Evolutionary conservation across 2,113 vertebrate species (phyloP).

Genomic region (Picathartes gymnocephalus): DNA sequence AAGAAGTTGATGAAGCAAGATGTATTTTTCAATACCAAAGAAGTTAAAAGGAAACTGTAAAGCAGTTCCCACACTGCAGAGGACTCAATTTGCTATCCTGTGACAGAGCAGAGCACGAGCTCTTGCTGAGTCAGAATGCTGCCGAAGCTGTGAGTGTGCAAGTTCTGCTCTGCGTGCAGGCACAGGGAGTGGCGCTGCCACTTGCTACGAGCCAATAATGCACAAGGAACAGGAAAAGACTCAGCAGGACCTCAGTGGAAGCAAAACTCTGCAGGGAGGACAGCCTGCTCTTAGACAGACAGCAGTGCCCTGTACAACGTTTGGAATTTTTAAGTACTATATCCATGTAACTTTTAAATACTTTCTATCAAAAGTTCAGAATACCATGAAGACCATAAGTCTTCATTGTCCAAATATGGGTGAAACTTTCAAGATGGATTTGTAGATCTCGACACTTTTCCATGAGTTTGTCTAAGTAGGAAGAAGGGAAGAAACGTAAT

Average conservation of each 20-base stretch:
- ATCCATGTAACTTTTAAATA: background rate
- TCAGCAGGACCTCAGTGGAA: background rate
- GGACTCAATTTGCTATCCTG: background rate
- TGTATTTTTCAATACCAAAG: background rate
- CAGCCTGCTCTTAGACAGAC: background rate
- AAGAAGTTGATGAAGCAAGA: background rate
- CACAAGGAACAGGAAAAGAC: background rate
- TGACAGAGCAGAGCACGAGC: background rate
- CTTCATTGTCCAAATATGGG: background rate
- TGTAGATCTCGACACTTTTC: background rate
- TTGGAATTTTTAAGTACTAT: background rate
- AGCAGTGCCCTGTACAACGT: background rate
- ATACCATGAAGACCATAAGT: background rate
- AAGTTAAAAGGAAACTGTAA: background rate
- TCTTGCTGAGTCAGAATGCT: constrained; percentile 30
- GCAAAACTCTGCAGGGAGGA: background rate
- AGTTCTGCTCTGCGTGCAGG: background rate
- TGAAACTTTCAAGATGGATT: background rate
- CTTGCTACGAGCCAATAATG: background rate
- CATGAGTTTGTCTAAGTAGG: background rate
- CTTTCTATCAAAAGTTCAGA: background rate
- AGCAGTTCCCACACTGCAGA: background rate
- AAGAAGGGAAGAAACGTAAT: background rate
- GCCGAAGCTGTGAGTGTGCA: background rate
- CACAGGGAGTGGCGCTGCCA: background rate